Conservation (phyloP, 2,113 vertebrate species). For the Willisornis vidua region DNA sequence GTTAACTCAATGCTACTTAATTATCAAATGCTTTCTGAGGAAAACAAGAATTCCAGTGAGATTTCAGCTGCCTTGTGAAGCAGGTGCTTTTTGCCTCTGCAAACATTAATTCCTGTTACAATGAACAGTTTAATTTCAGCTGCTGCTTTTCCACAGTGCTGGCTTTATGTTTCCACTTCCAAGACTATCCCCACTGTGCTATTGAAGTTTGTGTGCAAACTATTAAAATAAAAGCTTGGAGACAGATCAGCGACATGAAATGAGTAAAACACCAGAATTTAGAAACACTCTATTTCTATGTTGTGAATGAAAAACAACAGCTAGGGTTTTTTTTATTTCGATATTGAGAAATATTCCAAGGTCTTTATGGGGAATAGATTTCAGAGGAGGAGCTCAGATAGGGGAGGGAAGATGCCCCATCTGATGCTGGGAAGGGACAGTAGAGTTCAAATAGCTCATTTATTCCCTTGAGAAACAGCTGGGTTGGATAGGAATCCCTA, state of each 20-base stretch:
- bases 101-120: neutral
- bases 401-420: neutral
- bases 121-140: neutral
- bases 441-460: neutral
- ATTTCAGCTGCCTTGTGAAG: neutral
- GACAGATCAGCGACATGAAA: neutral
- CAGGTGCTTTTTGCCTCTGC: neutral
- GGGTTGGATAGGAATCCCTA: too few relatives aligned
- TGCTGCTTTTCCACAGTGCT: neutral
- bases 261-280: neutral
- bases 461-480: neutral
- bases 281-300: neutral
- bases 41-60: neutral
- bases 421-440: neutral
- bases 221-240: neutral
- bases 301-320: neutral
- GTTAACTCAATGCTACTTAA: neutral
- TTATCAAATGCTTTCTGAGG: neutral
- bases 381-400: neutral
- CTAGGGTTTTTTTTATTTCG: neutral
- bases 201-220: neutral
- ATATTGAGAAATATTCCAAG: neutral
- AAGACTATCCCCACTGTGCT: neutral
- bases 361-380: neutral
- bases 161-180: neutral